These are phyloP conservation scores for Pygoscelis adeliae DNA, from an alignment of 2,113 vertebrate genomes.

Conservation along the genomic window DNA sequence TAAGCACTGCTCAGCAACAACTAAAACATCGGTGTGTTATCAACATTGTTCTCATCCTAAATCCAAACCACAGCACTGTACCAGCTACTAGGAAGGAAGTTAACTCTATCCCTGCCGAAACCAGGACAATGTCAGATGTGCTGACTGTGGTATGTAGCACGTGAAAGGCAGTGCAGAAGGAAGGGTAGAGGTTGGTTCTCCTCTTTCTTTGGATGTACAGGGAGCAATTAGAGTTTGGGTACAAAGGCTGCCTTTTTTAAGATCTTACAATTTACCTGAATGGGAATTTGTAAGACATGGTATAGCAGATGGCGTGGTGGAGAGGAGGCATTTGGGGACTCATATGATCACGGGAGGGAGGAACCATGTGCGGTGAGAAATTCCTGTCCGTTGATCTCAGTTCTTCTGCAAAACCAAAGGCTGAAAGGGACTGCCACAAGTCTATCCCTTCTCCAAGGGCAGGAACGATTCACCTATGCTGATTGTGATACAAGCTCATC, in stretches of 20 bases:
- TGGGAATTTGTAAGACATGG: not conserved
- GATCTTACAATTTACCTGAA: not conserved
- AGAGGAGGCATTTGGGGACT: not conserved
- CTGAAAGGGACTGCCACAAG: not conserved
- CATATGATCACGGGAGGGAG: not conserved
- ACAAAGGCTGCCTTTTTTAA: not conserved
- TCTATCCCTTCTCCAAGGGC: not conserved
- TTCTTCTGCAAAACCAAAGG: not conserved
- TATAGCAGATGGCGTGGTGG: rapidly evolving
- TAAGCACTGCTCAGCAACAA: too few species aligned
- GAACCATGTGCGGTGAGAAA: rapidly evolving
- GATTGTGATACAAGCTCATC: not conserved
- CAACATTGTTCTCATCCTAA: too few species aligned
- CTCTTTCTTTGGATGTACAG: not conserved
- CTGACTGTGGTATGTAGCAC: not conserved
- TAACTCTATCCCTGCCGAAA: too few species aligned
- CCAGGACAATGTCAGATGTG: not conserved
- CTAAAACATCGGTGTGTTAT: too few species aligned
- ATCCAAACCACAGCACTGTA: too few species aligned
- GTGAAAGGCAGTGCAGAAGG: not conserved
- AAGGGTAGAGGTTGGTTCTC: not conserved
- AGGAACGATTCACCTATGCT: not conserved
- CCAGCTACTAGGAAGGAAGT: too few species aligned
- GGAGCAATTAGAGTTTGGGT: not conserved
- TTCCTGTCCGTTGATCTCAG: not conserved